Percentiles rank a stretch among this genome's conserved stretches.
Conservation (phyloP, 1,140 invertebrate genomes). For the Drosophila funebris region DNA sequence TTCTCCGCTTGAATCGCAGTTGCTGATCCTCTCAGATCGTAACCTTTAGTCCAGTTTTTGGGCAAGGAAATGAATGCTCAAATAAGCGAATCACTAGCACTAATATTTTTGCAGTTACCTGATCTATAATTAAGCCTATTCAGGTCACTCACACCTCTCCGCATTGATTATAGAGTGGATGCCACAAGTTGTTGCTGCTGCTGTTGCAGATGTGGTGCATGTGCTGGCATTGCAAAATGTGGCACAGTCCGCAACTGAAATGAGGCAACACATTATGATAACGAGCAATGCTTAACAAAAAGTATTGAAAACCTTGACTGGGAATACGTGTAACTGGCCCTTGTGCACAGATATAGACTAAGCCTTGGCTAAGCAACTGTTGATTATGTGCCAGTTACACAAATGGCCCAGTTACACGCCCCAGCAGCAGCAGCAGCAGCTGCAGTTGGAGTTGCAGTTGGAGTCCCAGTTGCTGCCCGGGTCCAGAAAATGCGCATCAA, state of each 20-base stretch:
- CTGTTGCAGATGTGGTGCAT: conserved; percentile 3
- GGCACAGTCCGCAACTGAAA: conserved; percentile 44
- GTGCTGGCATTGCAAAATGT: conserved; percentile 2
- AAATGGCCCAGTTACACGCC: conserved; percentile 80
- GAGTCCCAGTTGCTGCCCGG: not conserved
- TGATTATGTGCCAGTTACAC: conserved; percentile 77
- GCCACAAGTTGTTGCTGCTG: not conserved
- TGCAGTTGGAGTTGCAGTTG: not conserved
- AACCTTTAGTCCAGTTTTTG: not conserved
- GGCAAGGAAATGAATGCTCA: not conserved
- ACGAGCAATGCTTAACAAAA: conserved; percentile 74
- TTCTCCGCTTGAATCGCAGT: not conserved
- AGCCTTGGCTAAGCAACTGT: conserved; percentile 72
- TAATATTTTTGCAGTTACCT: conserved; percentile 23
- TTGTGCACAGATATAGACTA: conserved; percentile 21
- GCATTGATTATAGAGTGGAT: conserved; percentile 28
- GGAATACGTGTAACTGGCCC: conserved; percentile 21
- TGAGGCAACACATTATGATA: conserved; percentile 76
- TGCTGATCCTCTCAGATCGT: conserved; percentile 4
- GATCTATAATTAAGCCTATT: conserved; percentile 38
- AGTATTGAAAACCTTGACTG: conserved; percentile 22
- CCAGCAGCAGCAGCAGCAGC: conserved; percentile 11
- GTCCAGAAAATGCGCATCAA: conserved; percentile 64
- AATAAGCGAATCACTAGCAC: conserved; percentile 20
- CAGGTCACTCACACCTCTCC: conserved; percentile 68